phyloP scores from a whole-genome alignment of 2,113 vertebrate species.

The Chloropsis hardwickii region DNA sequence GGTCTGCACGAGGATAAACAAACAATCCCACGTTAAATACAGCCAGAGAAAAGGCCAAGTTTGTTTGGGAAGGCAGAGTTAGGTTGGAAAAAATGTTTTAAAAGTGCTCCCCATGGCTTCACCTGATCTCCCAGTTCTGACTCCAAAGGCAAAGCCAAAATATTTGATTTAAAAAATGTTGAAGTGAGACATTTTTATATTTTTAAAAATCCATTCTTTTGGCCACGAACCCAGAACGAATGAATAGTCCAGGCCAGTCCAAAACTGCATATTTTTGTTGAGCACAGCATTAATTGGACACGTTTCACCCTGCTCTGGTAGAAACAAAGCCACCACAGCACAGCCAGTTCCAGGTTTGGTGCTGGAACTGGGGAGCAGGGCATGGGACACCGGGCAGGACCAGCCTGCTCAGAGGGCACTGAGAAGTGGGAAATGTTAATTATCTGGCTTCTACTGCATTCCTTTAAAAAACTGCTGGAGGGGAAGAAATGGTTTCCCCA shows the following conservation, averaged over 20 bases:
- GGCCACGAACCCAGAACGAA: neutral
- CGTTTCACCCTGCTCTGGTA: neutral
- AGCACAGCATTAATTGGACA: neutral
- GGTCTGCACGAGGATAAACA: neutral
- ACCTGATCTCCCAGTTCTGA: neutral
- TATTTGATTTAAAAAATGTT: neutral
- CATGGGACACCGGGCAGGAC: neutral
- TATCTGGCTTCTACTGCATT: neutral
- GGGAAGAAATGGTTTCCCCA: neutral
- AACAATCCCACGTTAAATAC: neutral
- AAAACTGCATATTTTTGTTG: neutral
- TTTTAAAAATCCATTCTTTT: slow-evolving; percentile 5
- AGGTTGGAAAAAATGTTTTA: neutral
- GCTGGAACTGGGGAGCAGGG: neutral
- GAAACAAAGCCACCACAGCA: neutral
- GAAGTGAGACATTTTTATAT: slow-evolving; percentile 2
- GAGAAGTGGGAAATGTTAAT: neutral
- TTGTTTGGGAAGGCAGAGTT: neutral
- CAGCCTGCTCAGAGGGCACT: fast-evolving
- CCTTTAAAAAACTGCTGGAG: neutral
- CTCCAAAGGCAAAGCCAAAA: slow-evolving; percentile 32
- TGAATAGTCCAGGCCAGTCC: slow-evolving; percentile 19
- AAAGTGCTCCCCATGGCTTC: neutral
- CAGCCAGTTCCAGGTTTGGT: neutral
- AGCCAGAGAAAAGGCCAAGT: neutral